Conservation (phyloP, 1,140 invertebrate species). For the Macrosteles quadrilineatus region DNA sequence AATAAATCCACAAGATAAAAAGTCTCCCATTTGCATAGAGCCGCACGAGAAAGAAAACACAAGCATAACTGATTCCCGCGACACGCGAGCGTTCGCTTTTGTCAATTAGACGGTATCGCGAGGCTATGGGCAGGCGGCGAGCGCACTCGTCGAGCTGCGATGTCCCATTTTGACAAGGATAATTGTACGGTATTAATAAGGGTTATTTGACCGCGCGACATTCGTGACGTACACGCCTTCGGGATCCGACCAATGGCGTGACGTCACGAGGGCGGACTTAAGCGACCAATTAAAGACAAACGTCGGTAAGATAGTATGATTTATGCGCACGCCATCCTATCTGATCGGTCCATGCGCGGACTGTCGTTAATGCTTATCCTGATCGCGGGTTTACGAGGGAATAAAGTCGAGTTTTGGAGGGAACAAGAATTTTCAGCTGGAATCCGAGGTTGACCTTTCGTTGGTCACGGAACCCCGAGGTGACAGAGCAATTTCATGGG, state of each 20-base stretch:
- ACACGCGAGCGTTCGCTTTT: not conserved
- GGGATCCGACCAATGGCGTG: conserved; percentile 9
- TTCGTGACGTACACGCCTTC: not conserved
- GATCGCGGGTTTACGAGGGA: not conserved
- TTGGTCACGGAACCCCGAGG: too few species aligned
- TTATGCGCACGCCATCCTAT: not conserved
- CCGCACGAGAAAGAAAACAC: conserved; percentile 13
- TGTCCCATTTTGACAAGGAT: conserved; percentile 24
- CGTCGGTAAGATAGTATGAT: conserved; percentile 21
- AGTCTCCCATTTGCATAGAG: conserved; percentile 4
- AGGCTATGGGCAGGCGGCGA: too few species aligned
- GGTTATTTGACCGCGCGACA: conserved; percentile 15
- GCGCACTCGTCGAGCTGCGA: too few species aligned
- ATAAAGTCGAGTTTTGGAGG: too few species aligned
- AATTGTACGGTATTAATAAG: conserved; percentile 12
- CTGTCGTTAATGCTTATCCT: not conserved
- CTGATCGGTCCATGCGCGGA: conserved; percentile 9
- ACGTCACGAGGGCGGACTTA: conserved; percentile 10
- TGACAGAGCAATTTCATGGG: too few species aligned
- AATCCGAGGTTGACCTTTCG: too few species aligned
- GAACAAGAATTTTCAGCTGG: too few species aligned
- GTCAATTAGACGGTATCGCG: conserved; percentile 10
- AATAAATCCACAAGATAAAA: conserved; percentile 22
- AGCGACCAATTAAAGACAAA: conserved; percentile 24
- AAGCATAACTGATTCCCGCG: not conserved